Conservation (phyloP, 2,888 invertebrate genomes). For the Drosophila anceps region DNA sequence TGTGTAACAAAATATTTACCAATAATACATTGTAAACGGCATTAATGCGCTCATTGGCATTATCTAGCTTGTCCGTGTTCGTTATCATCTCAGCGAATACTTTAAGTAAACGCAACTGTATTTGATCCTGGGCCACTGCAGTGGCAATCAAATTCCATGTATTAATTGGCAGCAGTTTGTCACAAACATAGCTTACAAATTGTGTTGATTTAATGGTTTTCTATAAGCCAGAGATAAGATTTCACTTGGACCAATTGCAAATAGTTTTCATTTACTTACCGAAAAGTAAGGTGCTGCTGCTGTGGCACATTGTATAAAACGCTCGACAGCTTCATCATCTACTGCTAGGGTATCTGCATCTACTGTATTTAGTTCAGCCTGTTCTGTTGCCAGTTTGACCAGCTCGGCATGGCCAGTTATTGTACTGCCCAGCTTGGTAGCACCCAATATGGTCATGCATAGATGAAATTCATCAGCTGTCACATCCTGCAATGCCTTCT, state of each 20-base stretch:
- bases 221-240: slow-evolving; percentile 86
- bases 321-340: slow-evolving; percentile 90
- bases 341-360: slow-evolving; percentile 85
- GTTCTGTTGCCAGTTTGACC: slow-evolving; percentile 93
- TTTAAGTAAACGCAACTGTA: slow-evolving; percentile 92
- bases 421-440: slow-evolving; percentile 93
- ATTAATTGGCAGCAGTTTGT: slow-evolving; percentile 92
- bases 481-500: slow-evolving; percentile 94
- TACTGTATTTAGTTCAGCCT: slow-evolving; percentile 92
- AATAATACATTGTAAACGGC: slow-evolving; percentile 92
- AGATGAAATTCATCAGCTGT: slow-evolving; percentile 96
- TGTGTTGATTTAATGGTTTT: slow-evolving; percentile 93
- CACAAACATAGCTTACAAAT: slow-evolving; percentile 93
- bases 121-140: slow-evolving; percentile 88
- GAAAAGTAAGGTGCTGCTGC: slow-evolving; percentile 95
- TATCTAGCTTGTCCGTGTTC: slow-evolving; percentile 91
- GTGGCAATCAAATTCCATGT: slow-evolving; percentile 88
- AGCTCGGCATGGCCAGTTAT: slow-evolving; percentile 94
- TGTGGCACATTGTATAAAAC: slow-evolving; percentile 93
- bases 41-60: slow-evolving; percentile 90
- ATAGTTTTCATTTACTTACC: slow-evolving; percentile 85
- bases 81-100: slow-evolving; percentile 94
- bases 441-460: slow-evolving; percentile 93
- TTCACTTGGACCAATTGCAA: background rate
- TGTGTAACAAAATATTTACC: slow-evolving; percentile 86